phyloP scores from a whole-genome alignment of 2,888 invertebrate genomes.

The Pandemis cinnamomeana region DNA sequence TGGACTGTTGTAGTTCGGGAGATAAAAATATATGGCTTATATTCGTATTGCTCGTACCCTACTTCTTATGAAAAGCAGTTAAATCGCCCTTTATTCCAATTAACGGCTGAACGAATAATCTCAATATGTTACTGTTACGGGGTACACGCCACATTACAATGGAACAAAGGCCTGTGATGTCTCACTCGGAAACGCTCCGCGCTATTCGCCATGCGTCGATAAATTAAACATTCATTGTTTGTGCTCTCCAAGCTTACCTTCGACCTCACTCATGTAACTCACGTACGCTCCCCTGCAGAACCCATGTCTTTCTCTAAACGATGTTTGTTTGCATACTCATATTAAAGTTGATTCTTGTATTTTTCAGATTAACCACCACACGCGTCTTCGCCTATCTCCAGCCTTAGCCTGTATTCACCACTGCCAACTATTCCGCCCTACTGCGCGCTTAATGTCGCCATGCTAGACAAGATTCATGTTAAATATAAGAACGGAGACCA shows the following conservation, averaged over 20 bases:
- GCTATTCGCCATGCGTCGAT: slow-evolving; percentile 52
- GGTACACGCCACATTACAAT: slow-evolving; percentile 59
- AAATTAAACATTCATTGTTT: slow-evolving; percentile 72
- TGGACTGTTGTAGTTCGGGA: too few species aligned
- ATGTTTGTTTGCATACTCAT: slow-evolving; percentile 7
- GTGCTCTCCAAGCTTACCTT: slow-evolving; percentile 56
- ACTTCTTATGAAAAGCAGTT: slow-evolving; percentile 35
- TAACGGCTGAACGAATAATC: slow-evolving; percentile 53
- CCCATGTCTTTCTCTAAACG: slow-evolving; percentile 17
- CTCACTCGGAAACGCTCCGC: slow-evolving; percentile 56
- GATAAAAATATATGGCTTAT: background rate
- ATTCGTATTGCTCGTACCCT: slow-evolving; percentile 3
- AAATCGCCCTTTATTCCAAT: slow-evolving; percentile 47
- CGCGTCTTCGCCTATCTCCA: slow-evolving; percentile 58
- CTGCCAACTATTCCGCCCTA: slow-evolving; percentile 81
- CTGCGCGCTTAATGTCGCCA: slow-evolving; percentile 75
- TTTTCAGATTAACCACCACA: slow-evolving; percentile 66
- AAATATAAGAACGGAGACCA: slow-evolving; percentile 61
- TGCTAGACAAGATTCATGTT: slow-evolving; percentile 71
- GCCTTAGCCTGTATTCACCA: slow-evolving; percentile 73
- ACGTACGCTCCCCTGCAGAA: slow-evolving; percentile 12
- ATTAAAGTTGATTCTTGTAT: slow-evolving; percentile 35
- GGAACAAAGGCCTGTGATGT: slow-evolving; percentile 67
- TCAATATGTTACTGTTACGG: slow-evolving; percentile 53
- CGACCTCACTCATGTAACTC: slow-evolving; percentile 50